phyloP scores from a whole-genome alignment of 1,140 invertebrate genomes.

The Ptiloglossa arizonensis region DNA sequence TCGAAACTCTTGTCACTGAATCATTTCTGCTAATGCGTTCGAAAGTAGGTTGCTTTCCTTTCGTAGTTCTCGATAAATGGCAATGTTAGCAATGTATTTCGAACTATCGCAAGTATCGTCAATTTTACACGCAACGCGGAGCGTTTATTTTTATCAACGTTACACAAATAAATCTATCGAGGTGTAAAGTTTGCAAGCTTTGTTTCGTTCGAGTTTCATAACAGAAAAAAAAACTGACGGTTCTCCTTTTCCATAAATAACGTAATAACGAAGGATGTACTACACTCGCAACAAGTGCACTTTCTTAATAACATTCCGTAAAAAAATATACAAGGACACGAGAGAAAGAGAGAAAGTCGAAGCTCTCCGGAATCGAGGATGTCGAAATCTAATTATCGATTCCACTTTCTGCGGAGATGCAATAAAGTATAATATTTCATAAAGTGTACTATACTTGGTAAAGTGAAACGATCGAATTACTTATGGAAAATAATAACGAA shows the following conservation, averaged over 20 bases:
- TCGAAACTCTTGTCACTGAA: too few relatives aligned
- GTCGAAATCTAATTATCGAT: constrained; percentile 4
- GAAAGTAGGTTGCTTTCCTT: too few relatives aligned
- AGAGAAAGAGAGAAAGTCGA: not conserved
- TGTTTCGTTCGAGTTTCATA: not conserved
- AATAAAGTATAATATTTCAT: not conserved
- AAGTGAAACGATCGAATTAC: not conserved
- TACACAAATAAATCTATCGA: not conserved
- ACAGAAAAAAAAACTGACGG: not conserved
- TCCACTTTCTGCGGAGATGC: not conserved
- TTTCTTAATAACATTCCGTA: not conserved
- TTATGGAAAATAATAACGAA: not conserved
- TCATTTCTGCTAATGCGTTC: too few relatives aligned
- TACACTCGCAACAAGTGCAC: not conserved
- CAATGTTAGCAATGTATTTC: too few relatives aligned
- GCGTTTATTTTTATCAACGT: not conserved
- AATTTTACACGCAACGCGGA: too few relatives aligned
- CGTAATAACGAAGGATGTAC: not conserved
- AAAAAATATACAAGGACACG: not conserved
- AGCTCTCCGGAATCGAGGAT: not conserved
- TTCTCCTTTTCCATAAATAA: not conserved
- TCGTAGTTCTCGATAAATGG: too few relatives aligned
- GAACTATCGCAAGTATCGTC: not conserved
- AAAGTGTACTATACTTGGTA: too few relatives aligned
- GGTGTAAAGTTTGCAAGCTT: not conserved